Evolutionary conservation across 2,113 vertebrate species (phyloP), one percentile per base, ranked within the genome.

Genomic region (Ploceus nigricollis): DNA sequence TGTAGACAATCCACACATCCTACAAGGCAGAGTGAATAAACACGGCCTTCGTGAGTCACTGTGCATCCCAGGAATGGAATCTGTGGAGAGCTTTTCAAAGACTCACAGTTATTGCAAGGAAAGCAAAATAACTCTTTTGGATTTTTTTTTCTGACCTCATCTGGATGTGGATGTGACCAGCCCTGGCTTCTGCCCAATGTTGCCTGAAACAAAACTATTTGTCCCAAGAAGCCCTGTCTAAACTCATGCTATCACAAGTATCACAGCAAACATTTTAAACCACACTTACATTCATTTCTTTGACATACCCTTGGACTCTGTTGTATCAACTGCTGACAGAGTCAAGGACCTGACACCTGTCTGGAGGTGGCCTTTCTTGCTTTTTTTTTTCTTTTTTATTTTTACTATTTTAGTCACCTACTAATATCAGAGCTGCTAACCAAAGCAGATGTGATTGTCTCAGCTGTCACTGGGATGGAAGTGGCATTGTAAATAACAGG

Each of bases 371-470:
- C 20, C 15, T 78, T 83, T 70, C 48, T 71, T 31, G 18, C 4
- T 4, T 69, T 44, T 28, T 50, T 48, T 56, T 68, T 48, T 51
- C 15, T 30, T 40, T 44, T 23, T 51, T 42, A 45, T 60, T 88
- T 79, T 78, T 84, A 42, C 87, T 82, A 13, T 76, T 85, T 84
- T 69, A 72, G 70, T 91, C 73, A 66, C 30, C 65, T 76, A 8
- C 27, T 82, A 53, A n/a, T 77, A 65, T 58, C 65, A 57, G 61
- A 87, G 54, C 61, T 69, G 78, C 91, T 76, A 87, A 79, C 40
- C 63, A 64, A 91, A 87, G 91, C 69, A 94, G 73, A 91, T 85
- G 73, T 47, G 45, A 80, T 58, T 94, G 94, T 96, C 89, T 96
- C 54, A 77, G 85, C 47, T 87, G 75, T 93, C 91, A 86, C 54